Conservation (phyloP, 1,140 invertebrate species). For the Asobara japonica region DNA sequence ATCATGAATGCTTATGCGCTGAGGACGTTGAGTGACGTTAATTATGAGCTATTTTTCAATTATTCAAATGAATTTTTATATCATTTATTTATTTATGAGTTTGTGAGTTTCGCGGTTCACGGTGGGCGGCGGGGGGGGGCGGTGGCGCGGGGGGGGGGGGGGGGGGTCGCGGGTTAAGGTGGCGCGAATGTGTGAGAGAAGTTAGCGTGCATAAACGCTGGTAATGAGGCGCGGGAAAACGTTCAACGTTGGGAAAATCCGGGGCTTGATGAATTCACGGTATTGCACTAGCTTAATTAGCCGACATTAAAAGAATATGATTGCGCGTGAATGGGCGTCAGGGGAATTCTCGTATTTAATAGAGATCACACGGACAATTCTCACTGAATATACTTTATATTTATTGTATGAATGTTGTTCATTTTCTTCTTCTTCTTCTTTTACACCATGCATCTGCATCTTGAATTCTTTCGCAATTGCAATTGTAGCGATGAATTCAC, state of each 20-base stretch:
- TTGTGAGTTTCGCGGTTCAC: neutral
- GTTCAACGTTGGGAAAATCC: conserved; percentile 23
- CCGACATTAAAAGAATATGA: conserved; percentile 25
- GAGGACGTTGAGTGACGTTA: neutral
- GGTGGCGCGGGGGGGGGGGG: no score
- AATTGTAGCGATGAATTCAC: neutral
- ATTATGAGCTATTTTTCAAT: neutral
- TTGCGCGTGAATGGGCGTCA: conserved; percentile 34
- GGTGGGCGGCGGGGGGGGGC: no score
- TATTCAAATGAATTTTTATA: neutral
- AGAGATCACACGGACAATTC: conserved; percentile 18
- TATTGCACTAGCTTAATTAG: conserved; percentile 28
- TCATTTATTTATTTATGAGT: neutral
- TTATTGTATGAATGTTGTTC: conserved; percentile 13
- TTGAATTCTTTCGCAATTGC: neutral
- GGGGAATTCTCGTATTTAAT: conserved; percentile 27
- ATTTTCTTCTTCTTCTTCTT: conserved; percentile 1
- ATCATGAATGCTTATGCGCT: neutral
- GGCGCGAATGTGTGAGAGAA: neutral
- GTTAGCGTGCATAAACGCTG: conserved; percentile 27
- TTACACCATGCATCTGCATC: conserved; percentile 2
- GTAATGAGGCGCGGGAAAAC: conserved; percentile 15
- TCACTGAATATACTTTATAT: conserved; percentile 7
- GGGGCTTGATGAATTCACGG: neutral
- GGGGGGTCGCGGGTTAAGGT: no score